Evolutionary conservation across 2,797 vertebrate genomes (phyloP).

Genomic region (Bradypodion ventrale): DNA sequence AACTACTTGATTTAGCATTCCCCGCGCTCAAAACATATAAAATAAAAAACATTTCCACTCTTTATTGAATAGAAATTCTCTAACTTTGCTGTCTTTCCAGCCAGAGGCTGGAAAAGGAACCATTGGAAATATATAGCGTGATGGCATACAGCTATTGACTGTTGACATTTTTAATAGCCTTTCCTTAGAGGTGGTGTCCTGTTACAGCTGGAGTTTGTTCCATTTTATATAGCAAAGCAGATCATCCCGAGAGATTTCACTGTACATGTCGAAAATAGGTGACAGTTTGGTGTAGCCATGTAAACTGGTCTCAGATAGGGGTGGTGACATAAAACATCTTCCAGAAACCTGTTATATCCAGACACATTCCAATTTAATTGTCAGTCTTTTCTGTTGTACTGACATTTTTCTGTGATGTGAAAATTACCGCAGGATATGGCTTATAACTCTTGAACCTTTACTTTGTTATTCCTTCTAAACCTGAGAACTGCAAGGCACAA

Average conservation of each 20-base stretch:
- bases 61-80: background rate
- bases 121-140: background rate
- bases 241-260: background rate
- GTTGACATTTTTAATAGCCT: background rate
- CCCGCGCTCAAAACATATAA: too few species aligned
- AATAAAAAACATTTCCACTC: background rate
- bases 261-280: background rate
- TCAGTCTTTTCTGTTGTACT: constrained; percentile 7
- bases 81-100: background rate
- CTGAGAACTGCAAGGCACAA: constrained; percentile 2
- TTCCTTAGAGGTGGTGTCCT: background rate
- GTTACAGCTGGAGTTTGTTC: background rate
- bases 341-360: constrained; percentile 3
- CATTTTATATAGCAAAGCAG: background rate
- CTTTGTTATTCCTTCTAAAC: background rate
- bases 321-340: background rate
- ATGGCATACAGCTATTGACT: background rate
- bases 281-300: constrained; percentile 3
- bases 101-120: background rate
- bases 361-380: constrained; percentile 9
- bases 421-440: constrained; percentile 25
- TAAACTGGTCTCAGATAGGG: constrained; percentile 13
- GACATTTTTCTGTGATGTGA: constrained; percentile 17
- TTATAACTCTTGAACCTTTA: background rate
- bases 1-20: too few species aligned